phyloP scores from a whole-genome alignment of 2,113 vertebrate genomes.

The Calypte anna region DNA sequence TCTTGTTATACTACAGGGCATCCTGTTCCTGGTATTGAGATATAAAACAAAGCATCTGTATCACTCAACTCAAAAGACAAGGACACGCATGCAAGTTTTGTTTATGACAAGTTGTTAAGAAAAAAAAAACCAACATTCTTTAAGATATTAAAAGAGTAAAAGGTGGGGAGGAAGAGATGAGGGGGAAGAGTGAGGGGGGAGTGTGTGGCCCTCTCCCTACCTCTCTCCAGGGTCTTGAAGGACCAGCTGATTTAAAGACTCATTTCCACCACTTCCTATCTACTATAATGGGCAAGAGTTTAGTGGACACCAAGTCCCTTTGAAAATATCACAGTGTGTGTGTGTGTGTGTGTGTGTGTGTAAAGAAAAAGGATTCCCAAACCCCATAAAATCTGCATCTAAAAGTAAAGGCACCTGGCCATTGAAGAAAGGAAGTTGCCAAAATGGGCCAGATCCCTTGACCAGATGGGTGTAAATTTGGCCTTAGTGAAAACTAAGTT shows the following conservation, averaged over 20 bases:
- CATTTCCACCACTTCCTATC: neutral
- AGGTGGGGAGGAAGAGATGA: neutral
- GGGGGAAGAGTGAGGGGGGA: neutral
- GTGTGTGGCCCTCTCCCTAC: neutral
- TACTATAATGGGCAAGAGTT: neutral
- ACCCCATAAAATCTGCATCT: neutral
- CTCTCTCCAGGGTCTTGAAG: neutral
- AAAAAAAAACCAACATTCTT: neutral
- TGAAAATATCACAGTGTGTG: neutral
- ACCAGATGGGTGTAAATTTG: neutral
- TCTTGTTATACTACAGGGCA: slow-evolving; percentile 22
- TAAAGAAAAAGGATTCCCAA: neutral
- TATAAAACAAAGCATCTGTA: slow-evolving; percentile 21
- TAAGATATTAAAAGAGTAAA: neutral
- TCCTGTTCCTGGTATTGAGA: neutral
- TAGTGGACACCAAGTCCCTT: neutral
- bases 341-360: no score
- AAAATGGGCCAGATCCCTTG: neutral
- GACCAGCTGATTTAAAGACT: neutral
- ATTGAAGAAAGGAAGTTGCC: neutral
- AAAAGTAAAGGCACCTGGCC: neutral
- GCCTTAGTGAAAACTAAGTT: neutral
- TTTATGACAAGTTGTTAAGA: neutral
- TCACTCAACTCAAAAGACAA: neutral
- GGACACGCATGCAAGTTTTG: neutral